Evolutionary conservation across 2,113 vertebrate genomes (phyloP).

Genomic region (Excalfactoria chinensis): DNA sequence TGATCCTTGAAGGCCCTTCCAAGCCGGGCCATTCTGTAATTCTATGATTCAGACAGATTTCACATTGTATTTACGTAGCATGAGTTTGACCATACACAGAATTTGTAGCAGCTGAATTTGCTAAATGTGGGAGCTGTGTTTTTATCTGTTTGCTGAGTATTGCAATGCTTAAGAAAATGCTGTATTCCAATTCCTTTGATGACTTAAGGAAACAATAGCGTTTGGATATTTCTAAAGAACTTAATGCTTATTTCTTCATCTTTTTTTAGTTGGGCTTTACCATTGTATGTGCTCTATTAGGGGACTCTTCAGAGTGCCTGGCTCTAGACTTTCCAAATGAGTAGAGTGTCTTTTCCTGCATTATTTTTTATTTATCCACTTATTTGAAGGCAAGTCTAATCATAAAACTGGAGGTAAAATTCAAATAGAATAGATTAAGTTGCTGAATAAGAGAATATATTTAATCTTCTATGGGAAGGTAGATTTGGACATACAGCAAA

Average conservation of each 20-base stretch:
- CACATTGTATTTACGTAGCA: background rate
- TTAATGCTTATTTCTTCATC: background rate
- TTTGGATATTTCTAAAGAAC: background rate
- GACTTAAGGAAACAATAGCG: background rate
- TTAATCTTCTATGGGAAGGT: background rate
- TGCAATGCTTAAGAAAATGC: background rate
- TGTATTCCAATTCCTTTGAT: background rate
- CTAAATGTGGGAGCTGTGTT: background rate
- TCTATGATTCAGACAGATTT: background rate
- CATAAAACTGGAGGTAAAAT: background rate
- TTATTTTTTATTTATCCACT: background rate
- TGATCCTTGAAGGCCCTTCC: too few species aligned
- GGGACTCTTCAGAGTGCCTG: background rate
- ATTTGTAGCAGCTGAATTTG: background rate
- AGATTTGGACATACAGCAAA: background rate
- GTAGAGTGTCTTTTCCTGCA: background rate
- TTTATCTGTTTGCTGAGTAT: background rate
- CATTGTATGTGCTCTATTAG: background rate
- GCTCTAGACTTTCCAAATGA: background rate
- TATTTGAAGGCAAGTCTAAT: background rate
- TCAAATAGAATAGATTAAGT: background rate
- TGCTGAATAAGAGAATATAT: background rate
- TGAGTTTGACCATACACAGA: background rate
- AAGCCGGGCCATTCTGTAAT: too few species aligned
- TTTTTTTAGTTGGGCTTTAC: background rate